These are phyloP conservation scores for Tachypleus tridentatus DNA, from an alignment of 1,140 invertebrate species.

Conservation along the genomic window DNA sequence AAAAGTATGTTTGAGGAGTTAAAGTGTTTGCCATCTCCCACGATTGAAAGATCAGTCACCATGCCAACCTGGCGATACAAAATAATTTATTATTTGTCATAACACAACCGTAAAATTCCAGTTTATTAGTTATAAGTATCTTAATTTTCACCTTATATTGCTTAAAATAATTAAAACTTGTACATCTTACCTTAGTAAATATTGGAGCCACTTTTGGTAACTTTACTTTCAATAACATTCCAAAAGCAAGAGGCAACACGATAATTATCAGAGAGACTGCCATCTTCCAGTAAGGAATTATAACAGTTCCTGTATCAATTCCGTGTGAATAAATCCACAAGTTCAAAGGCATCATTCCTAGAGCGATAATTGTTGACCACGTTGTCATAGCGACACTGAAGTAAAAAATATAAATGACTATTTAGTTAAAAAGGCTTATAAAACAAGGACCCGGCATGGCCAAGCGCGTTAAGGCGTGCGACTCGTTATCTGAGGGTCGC, in stretches of 20 bases:
- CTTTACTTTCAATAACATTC: conserved; percentile 30
- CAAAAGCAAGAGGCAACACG: conserved; percentile 27
- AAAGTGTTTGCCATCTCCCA: no score
- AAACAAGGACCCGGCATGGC: no score
- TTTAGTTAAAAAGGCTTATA: conserved; percentile 7
- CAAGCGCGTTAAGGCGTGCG: no score
- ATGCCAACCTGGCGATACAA: no score
- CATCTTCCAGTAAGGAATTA: conserved; percentile 31
- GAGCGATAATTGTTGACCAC: conserved; percentile 27
- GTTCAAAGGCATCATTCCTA: conserved; percentile 32
- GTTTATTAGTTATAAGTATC: no score
- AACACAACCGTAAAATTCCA: no score
- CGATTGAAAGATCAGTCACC: no score
- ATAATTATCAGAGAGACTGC: conserved; percentile 28
- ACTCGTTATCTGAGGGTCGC: no score
- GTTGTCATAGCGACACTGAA: conserved; percentile 33
- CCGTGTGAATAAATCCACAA: conserved; percentile 29
- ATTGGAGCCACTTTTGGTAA: conserved; percentile 28
- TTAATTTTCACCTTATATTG: no score
- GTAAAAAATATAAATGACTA: conserved; percentile 5
- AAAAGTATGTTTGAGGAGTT: no score
- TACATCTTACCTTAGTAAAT: conserved; percentile 24
- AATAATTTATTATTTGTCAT: no score
- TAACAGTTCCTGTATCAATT: conserved; percentile 24
- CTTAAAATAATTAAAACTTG: no score